Evolutionary conservation across 2,113 vertebrate genomes (phyloP).

Genomic region (Elanus axillaris): DNA sequence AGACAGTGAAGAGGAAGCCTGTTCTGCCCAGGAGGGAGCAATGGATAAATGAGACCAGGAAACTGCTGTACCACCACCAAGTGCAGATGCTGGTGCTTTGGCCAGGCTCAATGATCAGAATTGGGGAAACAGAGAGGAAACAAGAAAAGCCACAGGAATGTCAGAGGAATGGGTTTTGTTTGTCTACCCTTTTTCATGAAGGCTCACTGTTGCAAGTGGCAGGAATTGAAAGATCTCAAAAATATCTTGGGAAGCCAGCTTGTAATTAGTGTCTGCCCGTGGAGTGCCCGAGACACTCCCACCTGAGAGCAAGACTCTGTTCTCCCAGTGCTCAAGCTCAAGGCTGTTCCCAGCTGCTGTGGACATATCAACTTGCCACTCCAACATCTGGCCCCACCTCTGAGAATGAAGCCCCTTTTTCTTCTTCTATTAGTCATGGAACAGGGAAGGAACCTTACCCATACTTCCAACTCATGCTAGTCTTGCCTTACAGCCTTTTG

Average conservation of each 20-base stretch:
- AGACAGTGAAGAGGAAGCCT: background rate
- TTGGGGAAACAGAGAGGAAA: background rate
- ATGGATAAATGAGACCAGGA: background rate
- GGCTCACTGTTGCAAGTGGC: background rate
- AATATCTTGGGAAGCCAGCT: background rate
- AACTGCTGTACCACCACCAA: background rate
- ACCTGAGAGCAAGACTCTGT: background rate
- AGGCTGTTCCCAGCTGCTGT: background rate
- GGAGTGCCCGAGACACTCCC: background rate
- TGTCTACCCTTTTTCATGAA: background rate
- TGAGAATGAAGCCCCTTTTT: background rate
- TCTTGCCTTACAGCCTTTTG: background rate
- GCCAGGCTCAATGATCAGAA: background rate
- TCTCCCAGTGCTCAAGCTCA: background rate
- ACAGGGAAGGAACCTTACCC: background rate
- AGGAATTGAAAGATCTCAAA: background rate
- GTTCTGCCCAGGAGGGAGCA: background rate
- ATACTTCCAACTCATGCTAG: background rate
- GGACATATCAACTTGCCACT: background rate
- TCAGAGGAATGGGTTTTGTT: background rate
- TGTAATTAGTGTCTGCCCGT: background rate
- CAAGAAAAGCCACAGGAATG: rapidly evolving
- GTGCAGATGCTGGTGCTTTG: background rate
- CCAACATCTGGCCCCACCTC: background rate
- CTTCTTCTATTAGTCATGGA: background rate